Evolutionary conservation across 2,113 vertebrate genomes (phyloP).

Genomic region (Synodontis membranacea): DNA sequence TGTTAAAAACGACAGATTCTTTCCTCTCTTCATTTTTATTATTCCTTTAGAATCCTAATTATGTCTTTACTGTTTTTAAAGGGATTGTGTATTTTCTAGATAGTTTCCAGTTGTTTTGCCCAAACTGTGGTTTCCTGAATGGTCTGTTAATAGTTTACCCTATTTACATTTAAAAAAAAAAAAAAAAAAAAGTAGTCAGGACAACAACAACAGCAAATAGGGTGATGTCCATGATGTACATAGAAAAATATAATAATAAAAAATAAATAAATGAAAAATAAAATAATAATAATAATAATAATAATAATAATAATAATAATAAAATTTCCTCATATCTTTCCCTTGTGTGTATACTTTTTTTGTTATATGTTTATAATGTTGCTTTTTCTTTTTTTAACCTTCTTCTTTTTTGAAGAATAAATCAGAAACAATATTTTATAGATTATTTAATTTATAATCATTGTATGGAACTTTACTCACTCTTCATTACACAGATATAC

Average conservation of each 20-base stretch:
- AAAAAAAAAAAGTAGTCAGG: neutral
- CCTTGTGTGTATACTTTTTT: neutral
- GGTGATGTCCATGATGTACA: neutral
- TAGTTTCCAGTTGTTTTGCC: slow-evolving; percentile 20
- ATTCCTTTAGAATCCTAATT: slow-evolving; percentile 52
- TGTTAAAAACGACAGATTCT: slow-evolving; percentile 51
- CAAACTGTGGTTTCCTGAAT: slow-evolving; percentile 2
- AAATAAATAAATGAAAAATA: too few species aligned
- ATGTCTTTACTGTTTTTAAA: slow-evolving; percentile 15
- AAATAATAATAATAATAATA: neutral
- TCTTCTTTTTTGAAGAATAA: neutral
- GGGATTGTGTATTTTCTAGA: neutral
- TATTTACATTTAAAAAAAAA: too few species aligned
- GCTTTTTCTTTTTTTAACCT: neutral
- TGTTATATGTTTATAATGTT: neutral
- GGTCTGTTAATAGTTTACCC: slow-evolving; percentile 24
- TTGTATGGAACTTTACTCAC: neutral
- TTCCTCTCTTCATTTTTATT: slow-evolving; percentile 34
- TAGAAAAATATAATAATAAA: neutral
- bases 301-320: neutral
- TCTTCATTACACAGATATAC: neutral
- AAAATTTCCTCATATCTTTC: neutral
- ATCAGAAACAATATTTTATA: too few species aligned
- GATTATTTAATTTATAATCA: neutral
- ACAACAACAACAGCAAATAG: neutral